Conservation (phyloP, 2,113 vertebrate genomes). For the Poecilia latipinna region DNA sequence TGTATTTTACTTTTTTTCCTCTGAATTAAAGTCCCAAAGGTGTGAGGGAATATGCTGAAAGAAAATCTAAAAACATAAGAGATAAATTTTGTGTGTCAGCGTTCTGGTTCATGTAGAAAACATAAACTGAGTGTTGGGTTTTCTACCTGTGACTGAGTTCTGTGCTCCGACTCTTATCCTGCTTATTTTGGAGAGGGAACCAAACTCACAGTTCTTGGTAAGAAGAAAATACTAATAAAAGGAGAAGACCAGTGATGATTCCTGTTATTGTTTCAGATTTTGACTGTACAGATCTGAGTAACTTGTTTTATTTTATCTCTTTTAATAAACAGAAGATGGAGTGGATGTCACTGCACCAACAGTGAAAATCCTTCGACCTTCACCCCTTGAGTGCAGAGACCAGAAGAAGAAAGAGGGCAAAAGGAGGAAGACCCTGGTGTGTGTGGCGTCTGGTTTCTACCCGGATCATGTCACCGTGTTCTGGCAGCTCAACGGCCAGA, state of each 20-base stretch:
- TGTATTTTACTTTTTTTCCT: neutral
- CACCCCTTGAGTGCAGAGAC: slow-evolving; percentile 70
- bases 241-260: neutral
- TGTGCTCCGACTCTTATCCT: slow-evolving; percentile 47
- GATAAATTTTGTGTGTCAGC: neutral
- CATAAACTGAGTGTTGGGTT: neutral
- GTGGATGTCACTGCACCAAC: neutral
- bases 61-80: neutral
- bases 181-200: slow-evolving; percentile 73
- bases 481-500: slow-evolving; percentile 72
- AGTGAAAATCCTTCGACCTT: slow-evolving; percentile 81
- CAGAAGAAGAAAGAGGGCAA: fast-evolving
- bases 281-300: neutral
- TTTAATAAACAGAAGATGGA: slow-evolving; percentile 6
- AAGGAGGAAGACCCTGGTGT: slow-evolving; percentile 84
- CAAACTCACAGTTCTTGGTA: slow-evolving; percentile 62
- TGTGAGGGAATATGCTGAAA: neutral
- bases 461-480: slow-evolving; percentile 84
- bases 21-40: neutral
- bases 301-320: neutral
- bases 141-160: neutral
- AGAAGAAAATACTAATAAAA: slow-evolving; percentile 8
- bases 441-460: slow-evolving; percentile 85
- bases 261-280: neutral
- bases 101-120: too few relatives aligned